phyloP scores from a whole-genome alignment of 2,888 invertebrate genomes.

The Listrodromus nycthemerus region DNA sequence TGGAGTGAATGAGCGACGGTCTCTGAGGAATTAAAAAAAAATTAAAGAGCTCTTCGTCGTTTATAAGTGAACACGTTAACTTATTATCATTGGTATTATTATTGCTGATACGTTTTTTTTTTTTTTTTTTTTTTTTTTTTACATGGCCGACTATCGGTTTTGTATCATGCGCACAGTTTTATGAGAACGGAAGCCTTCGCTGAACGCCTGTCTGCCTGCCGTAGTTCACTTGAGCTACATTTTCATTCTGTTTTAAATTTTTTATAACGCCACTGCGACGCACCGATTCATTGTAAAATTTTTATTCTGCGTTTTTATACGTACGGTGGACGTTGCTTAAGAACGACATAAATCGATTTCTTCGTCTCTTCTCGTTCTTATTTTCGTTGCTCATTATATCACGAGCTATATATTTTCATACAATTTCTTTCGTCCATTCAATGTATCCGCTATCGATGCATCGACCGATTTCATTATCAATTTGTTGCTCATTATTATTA shows the following conservation, averaged over 20 bases:
- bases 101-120: not conserved
- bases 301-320: not conserved
- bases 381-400: constrained; percentile 17
- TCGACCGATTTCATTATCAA: too few relatives aligned
- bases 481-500: too few relatives aligned
- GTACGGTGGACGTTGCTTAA: constrained; percentile 32
- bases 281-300: not conserved
- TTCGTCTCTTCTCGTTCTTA: constrained; percentile 31
- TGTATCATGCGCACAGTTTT: constrained; percentile 27
- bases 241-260: constrained; percentile 10
- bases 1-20: constrained; percentile 44
- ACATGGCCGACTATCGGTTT: constrained; percentile 23
- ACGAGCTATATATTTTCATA: too few relatives aligned
- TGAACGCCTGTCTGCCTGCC: constrained; percentile 43
- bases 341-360: constrained; percentile 3
- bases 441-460: too few relatives aligned
- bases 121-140: constrained; percentile 17
- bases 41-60: constrained; percentile 11
- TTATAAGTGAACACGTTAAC: not conserved
- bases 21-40: constrained; percentile 26
- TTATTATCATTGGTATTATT: constrained; percentile 19
- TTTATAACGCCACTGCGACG: not conserved
- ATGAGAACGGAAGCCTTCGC: constrained; percentile 27
- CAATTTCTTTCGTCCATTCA: too few relatives aligned
- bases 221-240: constrained; percentile 49